Evolutionary conservation across 1,140 invertebrate genomes (phyloP), one percentile per base, ranked within the genome.

Genomic region (Theocolax elegans): DNA sequence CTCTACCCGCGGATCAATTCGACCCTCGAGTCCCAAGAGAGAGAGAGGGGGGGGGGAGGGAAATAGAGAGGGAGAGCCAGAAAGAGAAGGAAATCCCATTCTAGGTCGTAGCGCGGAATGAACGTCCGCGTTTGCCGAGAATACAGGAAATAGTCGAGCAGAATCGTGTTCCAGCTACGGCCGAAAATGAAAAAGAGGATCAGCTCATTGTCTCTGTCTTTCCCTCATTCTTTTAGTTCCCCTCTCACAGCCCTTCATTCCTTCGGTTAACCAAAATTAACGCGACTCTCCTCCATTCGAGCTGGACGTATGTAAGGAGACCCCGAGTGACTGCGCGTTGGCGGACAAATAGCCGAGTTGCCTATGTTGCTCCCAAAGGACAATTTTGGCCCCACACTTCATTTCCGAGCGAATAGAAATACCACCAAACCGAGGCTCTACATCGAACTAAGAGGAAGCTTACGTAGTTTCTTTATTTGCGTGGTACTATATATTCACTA

Each of bases 1-100:
- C 40, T 48, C 7, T 25, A 48, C 42, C n/a, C 46, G 27, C 29
- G 17, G 62, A 64, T 64, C 64, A 48, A 67, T 67, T 67, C 38
- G 15, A 19, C 27, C 64, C 27, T 35, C 25, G 4, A 19, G 19
- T 59, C 53, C 29, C 42, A 9, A 25, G 40, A 67, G 53, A 46
- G 10, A 38, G 31, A 1, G 13, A 6, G 25, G 8, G 7, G 38
- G 48, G 53, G 25, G 1, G 13, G 17, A 58, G 44, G 10, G 10
- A 51, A n/a, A n/a, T 38, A 46, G 64, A 23, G 12, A 15, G 23
- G 44, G 42, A 48, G 9, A 19, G 27, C 21, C 1, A 25, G 31
- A 13, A 46, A 35, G 44, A 49, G 10, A 19, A 6, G 19, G 53
- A 58, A 12, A 40, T 23, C 13, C 29, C 15, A 54, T 42, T 59